Conservation (phyloP, 2,888 invertebrate genomes). For the Ennomos fuscantarius region DNA sequence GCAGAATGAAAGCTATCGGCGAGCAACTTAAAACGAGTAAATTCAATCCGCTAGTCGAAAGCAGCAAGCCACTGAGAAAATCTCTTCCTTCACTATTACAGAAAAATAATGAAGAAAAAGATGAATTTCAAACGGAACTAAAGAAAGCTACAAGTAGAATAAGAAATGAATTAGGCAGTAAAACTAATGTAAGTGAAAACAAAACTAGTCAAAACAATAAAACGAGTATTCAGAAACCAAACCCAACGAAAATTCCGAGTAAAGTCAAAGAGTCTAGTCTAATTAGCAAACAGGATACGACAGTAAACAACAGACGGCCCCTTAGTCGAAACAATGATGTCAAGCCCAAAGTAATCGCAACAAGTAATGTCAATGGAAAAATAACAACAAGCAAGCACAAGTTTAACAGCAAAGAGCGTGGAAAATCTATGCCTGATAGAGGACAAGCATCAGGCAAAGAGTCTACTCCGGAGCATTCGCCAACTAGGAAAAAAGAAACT, state of each 20-base stretch:
- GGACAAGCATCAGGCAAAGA: constrained; percentile 87
- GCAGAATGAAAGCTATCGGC: constrained; percentile 64
- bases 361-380: constrained; percentile 51
- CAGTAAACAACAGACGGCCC: constrained; percentile 60
- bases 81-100: constrained; percentile 82
- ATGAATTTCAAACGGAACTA: constrained; percentile 82
- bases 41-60: constrained; percentile 63
- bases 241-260: constrained; percentile 78
- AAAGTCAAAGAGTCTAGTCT: constrained; percentile 84
- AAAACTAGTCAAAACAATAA: constrained; percentile 79
- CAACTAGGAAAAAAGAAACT: constrained; percentile 69
- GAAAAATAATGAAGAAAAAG: constrained; percentile 82
- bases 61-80: constrained; percentile 77
- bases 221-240: constrained; percentile 63
- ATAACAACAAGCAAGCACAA: constrained; percentile 58
- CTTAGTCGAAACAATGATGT: constrained; percentile 65
- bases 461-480: constrained; percentile 86
- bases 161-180: constrained; percentile 78
- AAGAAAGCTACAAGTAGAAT: constrained; percentile 82
- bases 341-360: constrained; percentile 58
- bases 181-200: constrained; percentile 75
- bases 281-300: constrained; percentile 57
- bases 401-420: constrained; percentile 62
- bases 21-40: constrained; percentile 66
- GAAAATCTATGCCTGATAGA: constrained; percentile 71